These are phyloP conservation scores for Dreissena polymorpha DNA, from an alignment of 1,140 invertebrate genomes.

Conservation along the genomic window DNA sequence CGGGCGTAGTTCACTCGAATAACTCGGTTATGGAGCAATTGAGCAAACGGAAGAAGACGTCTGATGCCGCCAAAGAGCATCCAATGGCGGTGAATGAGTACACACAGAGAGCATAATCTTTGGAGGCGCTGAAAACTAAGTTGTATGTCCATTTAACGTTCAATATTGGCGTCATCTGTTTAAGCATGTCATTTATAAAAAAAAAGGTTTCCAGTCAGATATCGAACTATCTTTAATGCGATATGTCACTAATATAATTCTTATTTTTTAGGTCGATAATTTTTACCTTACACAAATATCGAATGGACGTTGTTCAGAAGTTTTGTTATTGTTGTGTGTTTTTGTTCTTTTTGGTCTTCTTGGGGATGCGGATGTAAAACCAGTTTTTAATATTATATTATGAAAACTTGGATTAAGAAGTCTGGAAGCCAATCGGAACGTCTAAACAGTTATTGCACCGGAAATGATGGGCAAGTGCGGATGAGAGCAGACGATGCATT, in stretches of 20 bases:
- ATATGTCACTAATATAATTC: too few species aligned
- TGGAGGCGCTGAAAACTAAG: constrained; percentile 22
- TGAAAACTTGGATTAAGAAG: constrained; percentile 11
- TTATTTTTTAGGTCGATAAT: too few species aligned
- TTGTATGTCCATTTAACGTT: not conserved
- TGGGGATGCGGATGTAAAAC: too few species aligned
- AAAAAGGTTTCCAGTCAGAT: not conserved
- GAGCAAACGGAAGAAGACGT: constrained; percentile 43
- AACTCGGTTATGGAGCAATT: constrained; percentile 28
- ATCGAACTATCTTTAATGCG: too few species aligned
- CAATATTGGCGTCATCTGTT: not conserved
- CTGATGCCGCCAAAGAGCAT: constrained; percentile 38
- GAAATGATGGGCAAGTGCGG: too few species aligned
- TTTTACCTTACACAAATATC: too few species aligned
- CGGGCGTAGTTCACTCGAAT: constrained; percentile 11
- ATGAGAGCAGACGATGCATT: too few species aligned
- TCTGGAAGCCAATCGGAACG: constrained; percentile 17
- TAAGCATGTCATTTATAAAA: constrained; percentile 10
- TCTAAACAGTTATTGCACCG: too few species aligned
- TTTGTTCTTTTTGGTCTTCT: too few species aligned
- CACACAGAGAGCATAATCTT: constrained; percentile 41
- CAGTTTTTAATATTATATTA: too few species aligned
- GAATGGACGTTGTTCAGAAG: too few species aligned
- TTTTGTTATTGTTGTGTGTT: too few species aligned
- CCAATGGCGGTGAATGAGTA: constrained; percentile 45